Evolutionary conservation across 2,888 invertebrate genomes (phyloP), one percentile per base, ranked within the genome.

Genomic region (Aphodius granarius): DNA sequence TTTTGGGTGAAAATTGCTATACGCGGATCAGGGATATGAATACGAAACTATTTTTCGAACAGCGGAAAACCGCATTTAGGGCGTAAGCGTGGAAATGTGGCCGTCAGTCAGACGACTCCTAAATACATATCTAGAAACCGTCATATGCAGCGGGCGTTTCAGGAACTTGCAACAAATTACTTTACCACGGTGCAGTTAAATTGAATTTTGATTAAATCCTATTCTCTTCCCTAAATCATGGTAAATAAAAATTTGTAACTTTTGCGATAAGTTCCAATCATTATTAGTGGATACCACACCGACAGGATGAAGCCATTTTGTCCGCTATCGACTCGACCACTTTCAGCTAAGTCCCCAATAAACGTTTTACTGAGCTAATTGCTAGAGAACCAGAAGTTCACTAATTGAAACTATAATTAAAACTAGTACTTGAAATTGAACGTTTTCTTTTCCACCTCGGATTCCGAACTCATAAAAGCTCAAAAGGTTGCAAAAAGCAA

Each of bases 371-470:
- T 73, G 72, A 77, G 73, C 76, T 76, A 76, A 78, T 76, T 76
- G 75, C 74, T 62, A 73, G 75, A 68, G 73, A 74, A 78, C 63
- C 74, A 75, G 71, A 75, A 72, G 72, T 76, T 76, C 75, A 64
- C 75, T 78, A 77, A 76, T 77, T 43, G 65, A 71, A 75, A 78
- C 77, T 78, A 75, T 76, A 78, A 79, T 80, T 79, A 79, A 79
- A 80, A 79, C 79, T 76, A 79, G 77, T 76, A 77, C 78, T 80
- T 66, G 70, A 68, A 76, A 81, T 82, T 78, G 80, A 80, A 79
- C 80, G 80, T 81, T 81, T 82, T 82, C 79, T 78, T 80, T 81
- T 78, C 73, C 1, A 43, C 43, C 2, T 43, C 17, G 23, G n/a
- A 19, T 62, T 17, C 62, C 22, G 9, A 43, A 43, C 6, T 13